A percentile compares a stretch with the other conserved stretches of the same genome.
Conservation (phyloP, 2,113 vertebrate genomes). For the Scalopus aquaticus region DNA sequence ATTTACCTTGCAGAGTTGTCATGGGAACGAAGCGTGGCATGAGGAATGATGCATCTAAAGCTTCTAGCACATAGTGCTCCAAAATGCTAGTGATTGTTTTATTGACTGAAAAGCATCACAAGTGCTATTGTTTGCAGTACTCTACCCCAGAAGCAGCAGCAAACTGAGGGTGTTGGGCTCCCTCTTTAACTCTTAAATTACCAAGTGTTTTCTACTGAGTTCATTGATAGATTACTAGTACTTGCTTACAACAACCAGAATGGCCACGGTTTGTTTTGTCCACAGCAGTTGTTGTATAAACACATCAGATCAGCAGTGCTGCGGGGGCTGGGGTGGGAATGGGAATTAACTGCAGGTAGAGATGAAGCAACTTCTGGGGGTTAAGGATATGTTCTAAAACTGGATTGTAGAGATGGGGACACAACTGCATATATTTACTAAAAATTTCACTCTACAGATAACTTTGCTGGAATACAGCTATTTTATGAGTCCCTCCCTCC, state of each 20-base stretch:
- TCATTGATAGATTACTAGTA: not conserved
- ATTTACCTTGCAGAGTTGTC: not conserved
- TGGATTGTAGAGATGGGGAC: not conserved
- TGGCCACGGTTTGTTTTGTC: not conserved
- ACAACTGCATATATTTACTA: not conserved
- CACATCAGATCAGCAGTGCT: not conserved
- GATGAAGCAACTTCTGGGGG: not conserved
- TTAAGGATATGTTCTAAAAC: not conserved
- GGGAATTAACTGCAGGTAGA: not conserved
- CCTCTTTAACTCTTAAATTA: conserved; percentile 24
- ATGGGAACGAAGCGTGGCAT: not conserved
- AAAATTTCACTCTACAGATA: not conserved
- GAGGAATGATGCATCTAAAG: not conserved
- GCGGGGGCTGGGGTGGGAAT: not conserved
- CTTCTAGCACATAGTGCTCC: not conserved
- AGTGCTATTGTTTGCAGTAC: not conserved
- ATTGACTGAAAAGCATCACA: not conserved
- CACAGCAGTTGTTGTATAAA: not conserved
- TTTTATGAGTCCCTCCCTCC: not conserved
- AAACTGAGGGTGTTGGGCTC: not conserved
- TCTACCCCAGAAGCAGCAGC: not conserved
- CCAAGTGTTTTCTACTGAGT: not conserved
- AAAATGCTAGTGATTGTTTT: not conserved
- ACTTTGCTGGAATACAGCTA: not conserved
- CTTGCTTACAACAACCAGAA: not conserved